Evolutionary conservation across 2,797 vertebrate genomes (phyloP).

Genomic region (Smutsia gigantea): DNA sequence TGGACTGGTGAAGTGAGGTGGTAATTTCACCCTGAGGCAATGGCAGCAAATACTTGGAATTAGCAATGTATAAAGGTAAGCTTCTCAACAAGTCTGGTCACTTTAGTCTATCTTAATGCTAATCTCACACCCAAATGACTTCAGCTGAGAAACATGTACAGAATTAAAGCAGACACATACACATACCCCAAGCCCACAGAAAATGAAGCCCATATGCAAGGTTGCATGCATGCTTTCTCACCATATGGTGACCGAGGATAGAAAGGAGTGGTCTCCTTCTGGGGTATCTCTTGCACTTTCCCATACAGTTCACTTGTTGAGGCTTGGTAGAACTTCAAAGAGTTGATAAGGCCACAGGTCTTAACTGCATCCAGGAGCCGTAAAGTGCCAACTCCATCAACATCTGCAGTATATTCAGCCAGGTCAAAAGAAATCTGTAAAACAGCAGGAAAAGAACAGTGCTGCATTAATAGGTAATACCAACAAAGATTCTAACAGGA

Average conservation of each 20-base stretch:
- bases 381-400: slow-evolving; percentile 96
- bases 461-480: neutral
- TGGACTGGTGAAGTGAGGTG: slow-evolving; percentile 62
- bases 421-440: slow-evolving; percentile 96
- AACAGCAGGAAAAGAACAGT: neutral
- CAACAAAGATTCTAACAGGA: neutral
- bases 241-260: slow-evolving; percentile 98
- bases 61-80: slow-evolving; percentile 75
- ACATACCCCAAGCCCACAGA: neutral
- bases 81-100: slow-evolving; percentile 80
- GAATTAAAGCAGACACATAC: slow-evolving; percentile 2
- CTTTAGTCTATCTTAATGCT: slow-evolving; percentile 73
- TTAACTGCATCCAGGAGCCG: slow-evolving; percentile 96
- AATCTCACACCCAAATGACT: slow-evolving; percentile 78
- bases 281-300: slow-evolving; percentile 98
- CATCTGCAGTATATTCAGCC: slow-evolving; percentile 98
- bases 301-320: slow-evolving; percentile 98
- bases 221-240: slow-evolving; percentile 77
- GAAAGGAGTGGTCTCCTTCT: slow-evolving; percentile 98
- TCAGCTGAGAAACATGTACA: slow-evolving; percentile 71
- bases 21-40: slow-evolving; percentile 78
- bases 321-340: slow-evolving; percentile 97
- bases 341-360: slow-evolving; percentile 95
- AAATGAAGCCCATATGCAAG: neutral
- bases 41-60: slow-evolving; percentile 71